Evolutionary conservation across 2,113 vertebrate genomes (phyloP), one percentile per base, ranked within the genome.

Genomic region (Plecotus auritus): DNA sequence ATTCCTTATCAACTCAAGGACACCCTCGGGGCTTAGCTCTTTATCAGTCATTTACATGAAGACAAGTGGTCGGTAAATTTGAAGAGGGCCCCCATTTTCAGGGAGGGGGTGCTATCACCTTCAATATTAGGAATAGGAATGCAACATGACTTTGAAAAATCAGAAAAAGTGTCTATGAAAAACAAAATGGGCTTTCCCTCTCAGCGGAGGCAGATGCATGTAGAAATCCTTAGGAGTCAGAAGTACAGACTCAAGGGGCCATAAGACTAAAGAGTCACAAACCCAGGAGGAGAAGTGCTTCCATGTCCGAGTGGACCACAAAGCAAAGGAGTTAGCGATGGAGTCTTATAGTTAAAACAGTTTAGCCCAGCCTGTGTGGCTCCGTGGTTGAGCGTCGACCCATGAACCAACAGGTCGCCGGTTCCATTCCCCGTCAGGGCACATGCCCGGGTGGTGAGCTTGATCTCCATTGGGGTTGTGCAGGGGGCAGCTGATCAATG

Each of bases 31-130:
- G 51, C 5, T 17, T 66, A 51, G 10, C 59, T 88, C 64, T 84
- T 78, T 80, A 70, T 97, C 42, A 35, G 61, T 59, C 72, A 94
- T 54, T 91, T 73, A 51, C 85, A 72, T n/a, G 30, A 61, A 93
- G 76, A 56, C 82, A 59, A 92, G 49, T 20, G 49, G 3, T 82
- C n/a, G 69, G 56, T 81, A 51, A 64, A 67, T 51, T 87, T 82
- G 81, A 70, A 88, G 54, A 84, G 54, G 40, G 16, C 22, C 76
- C 32, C 20, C 26, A 11, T 80, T 85, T 95, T 47, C 51, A 35
- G 22, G 72, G 49, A 91, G 18, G 28, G 45, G 76, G 78, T 66
- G 26, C 18, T 45, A 37, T 84, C 70, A 66, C 70, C 45, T 89
- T 78, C 51, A 91, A 56, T 73, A 56, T 59, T 54, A 47, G 77